These are phyloP conservation scores for Gambusia holbrooki DNA, from an alignment of 2,113 vertebrate genomes.

Conservation along the genomic window DNA sequence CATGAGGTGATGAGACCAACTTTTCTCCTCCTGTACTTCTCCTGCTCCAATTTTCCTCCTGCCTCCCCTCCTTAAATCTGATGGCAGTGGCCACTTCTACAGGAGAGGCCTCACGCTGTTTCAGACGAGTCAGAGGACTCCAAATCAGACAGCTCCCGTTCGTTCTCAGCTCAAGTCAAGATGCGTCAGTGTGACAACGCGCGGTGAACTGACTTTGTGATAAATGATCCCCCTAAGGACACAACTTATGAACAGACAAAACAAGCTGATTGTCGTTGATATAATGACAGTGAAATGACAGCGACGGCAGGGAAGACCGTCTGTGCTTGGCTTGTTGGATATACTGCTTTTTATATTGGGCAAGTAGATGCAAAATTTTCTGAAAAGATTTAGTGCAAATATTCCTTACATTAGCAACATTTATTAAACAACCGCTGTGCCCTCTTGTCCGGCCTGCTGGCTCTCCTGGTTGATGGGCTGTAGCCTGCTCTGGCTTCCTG, in stretches of 20 bases:
- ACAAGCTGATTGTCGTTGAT: constrained; percentile 36
- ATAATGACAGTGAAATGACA: constrained; percentile 28
- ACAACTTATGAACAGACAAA: constrained; percentile 34
- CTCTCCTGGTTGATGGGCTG: too few species aligned
- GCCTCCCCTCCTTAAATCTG: constrained; percentile 17
- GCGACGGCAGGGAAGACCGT: not conserved
- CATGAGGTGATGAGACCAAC: constrained; percentile 78
- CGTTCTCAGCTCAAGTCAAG: constrained; percentile 37
- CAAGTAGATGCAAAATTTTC: too few species aligned
- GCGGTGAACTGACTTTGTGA: constrained; percentile 34
- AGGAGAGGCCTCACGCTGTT: constrained; percentile 30
- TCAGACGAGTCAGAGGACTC: constrained; percentile 36
- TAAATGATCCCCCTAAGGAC: constrained; percentile 41
- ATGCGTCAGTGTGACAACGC: constrained; percentile 33
- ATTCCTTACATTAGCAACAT: too few species aligned
- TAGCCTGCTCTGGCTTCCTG: too few species aligned
- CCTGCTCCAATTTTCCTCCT: constrained; percentile 15
- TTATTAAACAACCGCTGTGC: too few species aligned
- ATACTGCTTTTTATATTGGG: too few species aligned
- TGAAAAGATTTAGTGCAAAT: too few species aligned
- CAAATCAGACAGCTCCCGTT: constrained; percentile 39
- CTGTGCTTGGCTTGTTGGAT: too few species aligned
- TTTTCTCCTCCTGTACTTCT: constrained; percentile 31
- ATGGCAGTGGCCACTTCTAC: constrained; percentile 40
- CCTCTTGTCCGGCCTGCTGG: too few species aligned